Conservation (phyloP, 2,888 invertebrate species). For the Megaustenia siamemsis region DNA sequence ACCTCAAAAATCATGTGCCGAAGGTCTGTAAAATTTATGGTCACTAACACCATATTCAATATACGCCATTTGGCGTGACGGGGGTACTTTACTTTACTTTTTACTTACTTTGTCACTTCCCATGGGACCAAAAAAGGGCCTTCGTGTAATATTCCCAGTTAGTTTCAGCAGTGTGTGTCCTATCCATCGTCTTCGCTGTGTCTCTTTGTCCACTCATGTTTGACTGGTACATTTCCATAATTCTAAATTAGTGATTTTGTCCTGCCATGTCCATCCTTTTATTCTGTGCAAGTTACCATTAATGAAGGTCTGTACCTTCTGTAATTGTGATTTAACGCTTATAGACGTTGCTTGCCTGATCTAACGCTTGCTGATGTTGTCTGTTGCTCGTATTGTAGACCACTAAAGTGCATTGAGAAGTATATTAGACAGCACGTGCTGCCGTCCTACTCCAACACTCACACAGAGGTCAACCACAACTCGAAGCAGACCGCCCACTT, state of each 20-base stretch:
- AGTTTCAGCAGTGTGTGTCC: no score
- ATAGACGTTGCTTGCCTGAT: not conserved
- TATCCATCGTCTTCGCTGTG: no score
- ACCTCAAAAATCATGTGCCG: no score
- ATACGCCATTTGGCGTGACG: no score
- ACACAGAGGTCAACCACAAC: conserved; percentile 43
- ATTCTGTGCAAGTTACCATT: not conserved
- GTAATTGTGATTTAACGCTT: not conserved
- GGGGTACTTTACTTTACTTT: no score
- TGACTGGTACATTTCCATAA: no score
- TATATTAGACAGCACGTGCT: conserved; percentile 47
- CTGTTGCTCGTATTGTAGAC: not conserved
- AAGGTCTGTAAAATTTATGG: no score
- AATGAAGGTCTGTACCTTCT: not conserved
- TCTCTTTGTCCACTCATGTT: no score
- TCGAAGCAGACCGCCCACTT: conserved; percentile 46
- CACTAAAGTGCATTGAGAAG: conserved; percentile 39
- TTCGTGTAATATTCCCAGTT: not conserved
- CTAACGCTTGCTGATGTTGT: not conserved
- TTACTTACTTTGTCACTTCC: not conserved
- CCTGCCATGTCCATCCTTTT: no score
- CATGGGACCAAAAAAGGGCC: not conserved
- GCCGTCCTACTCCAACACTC: conserved; percentile 51
- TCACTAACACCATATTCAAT: no score
- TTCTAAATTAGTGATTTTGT: no score